A percentile compares a stretch with the other conserved stretches of the same genome.
Evolutionary conservation across 2,888 invertebrate genomes (phyloP).

Genomic region (Mantis religiosa): DNA sequence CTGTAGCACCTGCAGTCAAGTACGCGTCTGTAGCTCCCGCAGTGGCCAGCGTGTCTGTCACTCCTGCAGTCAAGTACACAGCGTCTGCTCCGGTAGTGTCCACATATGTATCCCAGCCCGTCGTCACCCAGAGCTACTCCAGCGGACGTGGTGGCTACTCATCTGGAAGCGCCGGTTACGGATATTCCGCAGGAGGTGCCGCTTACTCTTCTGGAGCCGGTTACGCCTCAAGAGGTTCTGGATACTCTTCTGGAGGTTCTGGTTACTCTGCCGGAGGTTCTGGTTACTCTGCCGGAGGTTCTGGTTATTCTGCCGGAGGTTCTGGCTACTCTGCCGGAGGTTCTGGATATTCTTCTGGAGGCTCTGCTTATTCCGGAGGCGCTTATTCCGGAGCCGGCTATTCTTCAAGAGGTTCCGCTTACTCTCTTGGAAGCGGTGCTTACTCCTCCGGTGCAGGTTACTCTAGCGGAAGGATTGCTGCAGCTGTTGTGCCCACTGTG

Average conservation of each 20-base stretch:
- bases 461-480: neutral
- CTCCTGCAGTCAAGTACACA: neutral
- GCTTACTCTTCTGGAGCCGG: neutral
- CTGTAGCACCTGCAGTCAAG: neutral
- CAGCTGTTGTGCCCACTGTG: neutral
- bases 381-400: neutral
- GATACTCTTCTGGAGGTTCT: neutral
- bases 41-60: neutral
- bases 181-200: neutral
- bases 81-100: conserved; percentile 20
- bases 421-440: neutral
- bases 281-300: neutral
- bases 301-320: neutral
- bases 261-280: neutral
- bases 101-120: conserved; percentile 34
- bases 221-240: neutral
- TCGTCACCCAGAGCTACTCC: neutral
- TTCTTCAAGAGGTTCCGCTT: neutral
- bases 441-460: neutral
- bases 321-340: neutral
- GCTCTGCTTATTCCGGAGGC: neutral
- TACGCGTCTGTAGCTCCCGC: neutral
- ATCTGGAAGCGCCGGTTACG: neutral
- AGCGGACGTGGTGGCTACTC: neutral
- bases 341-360: neutral